Conservation (phyloP, 2,888 invertebrate species). For the Luperina testacea region DNA sequence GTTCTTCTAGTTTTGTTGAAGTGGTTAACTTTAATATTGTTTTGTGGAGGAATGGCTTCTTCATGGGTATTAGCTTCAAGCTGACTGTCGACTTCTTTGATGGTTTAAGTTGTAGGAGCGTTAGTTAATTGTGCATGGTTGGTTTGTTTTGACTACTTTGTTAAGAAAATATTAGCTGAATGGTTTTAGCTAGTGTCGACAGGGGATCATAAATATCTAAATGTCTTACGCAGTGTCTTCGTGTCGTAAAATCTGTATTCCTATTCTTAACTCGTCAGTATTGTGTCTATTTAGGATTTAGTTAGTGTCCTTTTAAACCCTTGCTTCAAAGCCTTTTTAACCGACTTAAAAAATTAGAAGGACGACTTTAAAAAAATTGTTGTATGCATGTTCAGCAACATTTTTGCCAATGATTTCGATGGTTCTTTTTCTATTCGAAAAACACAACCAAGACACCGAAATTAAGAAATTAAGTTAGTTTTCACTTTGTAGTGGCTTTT, state of each 20-base stretch:
- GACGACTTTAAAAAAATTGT: too few relatives aligned
- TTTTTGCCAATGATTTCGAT: too few relatives aligned
- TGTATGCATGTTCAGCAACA: too few relatives aligned
- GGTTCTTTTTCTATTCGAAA: neutral
- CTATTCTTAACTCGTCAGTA: neutral
- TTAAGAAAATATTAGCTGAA: constrained; percentile 8
- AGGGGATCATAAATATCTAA: neutral
- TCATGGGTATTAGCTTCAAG: constrained; percentile 2
- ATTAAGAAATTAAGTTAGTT: neutral
- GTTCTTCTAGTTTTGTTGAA: constrained; percentile 38
- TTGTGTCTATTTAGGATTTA: neutral
- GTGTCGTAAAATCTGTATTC: neutral
- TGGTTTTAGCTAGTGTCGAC: neutral
- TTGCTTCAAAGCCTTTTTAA: neutral
- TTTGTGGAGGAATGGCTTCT: constrained; percentile 20
- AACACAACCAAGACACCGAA: neutral
- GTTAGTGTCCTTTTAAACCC: neutral
- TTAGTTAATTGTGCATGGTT: neutral
- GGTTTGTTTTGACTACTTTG: constrained; percentile 4
- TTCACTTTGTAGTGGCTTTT: neutral
- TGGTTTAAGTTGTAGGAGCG: neutral
- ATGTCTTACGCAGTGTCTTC: constrained; percentile 1
- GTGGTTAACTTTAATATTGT: constrained; percentile 35
- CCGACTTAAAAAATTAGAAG: neutral
- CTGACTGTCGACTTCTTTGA: constrained; percentile 15